Conservation (phyloP, 2,113 vertebrate genomes). For the Oncorhynchus clarkii region DNA sequence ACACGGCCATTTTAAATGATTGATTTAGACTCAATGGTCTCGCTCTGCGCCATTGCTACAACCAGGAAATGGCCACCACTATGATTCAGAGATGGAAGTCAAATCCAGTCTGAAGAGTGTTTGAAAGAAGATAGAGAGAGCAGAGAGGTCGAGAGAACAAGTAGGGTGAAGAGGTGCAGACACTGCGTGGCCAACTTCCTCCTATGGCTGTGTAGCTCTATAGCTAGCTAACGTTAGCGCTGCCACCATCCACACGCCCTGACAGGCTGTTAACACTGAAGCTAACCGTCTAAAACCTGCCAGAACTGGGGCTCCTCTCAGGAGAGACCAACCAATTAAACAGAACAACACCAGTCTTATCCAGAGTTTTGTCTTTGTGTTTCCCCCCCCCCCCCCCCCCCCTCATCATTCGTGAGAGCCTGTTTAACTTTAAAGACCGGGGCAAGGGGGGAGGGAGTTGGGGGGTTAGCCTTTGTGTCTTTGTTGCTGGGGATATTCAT, state of each 20-base stretch:
- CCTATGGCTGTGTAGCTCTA: neutral
- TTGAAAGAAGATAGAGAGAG: too few species aligned
- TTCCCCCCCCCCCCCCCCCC: conserved; percentile 24
- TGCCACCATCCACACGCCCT: conserved; percentile 7
- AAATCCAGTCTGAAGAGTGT: too few species aligned
- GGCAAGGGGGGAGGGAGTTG: conserved; percentile 20
- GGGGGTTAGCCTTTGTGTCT: conserved; percentile 57
- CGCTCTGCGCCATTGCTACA: neutral
- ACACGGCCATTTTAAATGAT: neutral
- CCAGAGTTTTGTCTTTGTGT: conserved; percentile 54
- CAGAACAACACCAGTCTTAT: conserved; percentile 59
- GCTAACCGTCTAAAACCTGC: conserved; percentile 52
- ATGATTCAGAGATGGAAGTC: too few species aligned
- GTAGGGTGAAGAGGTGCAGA: too few species aligned
- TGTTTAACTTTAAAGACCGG: conserved; percentile 50
- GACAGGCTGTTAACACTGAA: neutral
- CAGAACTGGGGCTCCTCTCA: conserved; percentile 66
- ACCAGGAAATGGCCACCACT: neutral
- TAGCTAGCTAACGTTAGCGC: neutral
- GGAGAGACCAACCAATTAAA: conserved; percentile 75
- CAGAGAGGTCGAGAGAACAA: too few species aligned
- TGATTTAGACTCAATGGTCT: neutral
- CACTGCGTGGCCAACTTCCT: neutral
- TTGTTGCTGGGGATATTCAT: conserved; percentile 63
- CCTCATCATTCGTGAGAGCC: conserved; percentile 53